phyloP scores from a whole-genome alignment of 2,888 invertebrate species.

The Hartigia nigra region DNA sequence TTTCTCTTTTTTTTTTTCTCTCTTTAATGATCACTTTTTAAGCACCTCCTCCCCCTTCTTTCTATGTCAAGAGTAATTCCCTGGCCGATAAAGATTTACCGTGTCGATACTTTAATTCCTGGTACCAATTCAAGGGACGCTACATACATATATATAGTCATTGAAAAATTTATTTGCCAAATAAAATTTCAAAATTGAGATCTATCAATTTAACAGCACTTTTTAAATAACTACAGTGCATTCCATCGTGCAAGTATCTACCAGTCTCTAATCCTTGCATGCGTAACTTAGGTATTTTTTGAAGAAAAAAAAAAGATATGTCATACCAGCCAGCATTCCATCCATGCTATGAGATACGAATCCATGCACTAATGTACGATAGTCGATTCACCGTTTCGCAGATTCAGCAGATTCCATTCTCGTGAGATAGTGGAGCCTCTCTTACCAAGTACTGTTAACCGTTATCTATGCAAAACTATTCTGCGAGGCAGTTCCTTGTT shows the following conservation, averaged over 20 bases:
- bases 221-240: neutral
- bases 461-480: neutral
- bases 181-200: neutral
- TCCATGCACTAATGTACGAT: neutral
- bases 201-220: neutral
- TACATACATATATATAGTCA: neutral
- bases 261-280: neutral
- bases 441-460: neutral
- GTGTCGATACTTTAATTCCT: neutral
- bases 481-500: conserved; percentile 36
- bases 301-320: neutral
- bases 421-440: neutral
- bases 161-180: neutral
- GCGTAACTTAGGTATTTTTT: neutral
- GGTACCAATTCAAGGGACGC: neutral
- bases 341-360: neutral
- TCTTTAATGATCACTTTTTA: neutral
- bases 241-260: neutral
- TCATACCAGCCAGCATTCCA: neutral
- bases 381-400: neutral
- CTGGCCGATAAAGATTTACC: neutral
- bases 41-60: neutral
- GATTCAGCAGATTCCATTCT: neutral
- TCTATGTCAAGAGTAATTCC: neutral
- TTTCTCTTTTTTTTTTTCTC: neutral